These are phyloP conservation scores for Stegodyphus dumicola DNA, from an alignment of 1,140 invertebrate genomes.

Conservation along the genomic window DNA sequence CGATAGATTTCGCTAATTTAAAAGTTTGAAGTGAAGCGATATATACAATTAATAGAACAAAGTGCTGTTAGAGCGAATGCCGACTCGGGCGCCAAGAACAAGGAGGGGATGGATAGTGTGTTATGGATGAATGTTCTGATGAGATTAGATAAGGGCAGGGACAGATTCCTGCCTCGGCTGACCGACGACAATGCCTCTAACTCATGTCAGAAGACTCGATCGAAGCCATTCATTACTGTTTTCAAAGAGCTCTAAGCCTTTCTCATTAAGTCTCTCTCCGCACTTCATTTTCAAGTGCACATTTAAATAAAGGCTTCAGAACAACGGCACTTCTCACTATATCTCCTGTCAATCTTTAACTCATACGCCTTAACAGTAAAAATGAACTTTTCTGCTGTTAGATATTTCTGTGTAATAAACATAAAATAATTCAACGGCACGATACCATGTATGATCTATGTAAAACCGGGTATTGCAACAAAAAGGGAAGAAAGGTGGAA, in stretches of 20 bases:
- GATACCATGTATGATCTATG: too few relatives aligned
- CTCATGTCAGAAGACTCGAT: slow-evolving; percentile 42
- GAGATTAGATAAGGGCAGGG: slow-evolving; percentile 42
- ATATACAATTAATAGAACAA: slow-evolving; percentile 33
- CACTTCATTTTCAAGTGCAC: slow-evolving; percentile 34
- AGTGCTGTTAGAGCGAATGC: background rate
- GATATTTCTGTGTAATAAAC: too few relatives aligned
- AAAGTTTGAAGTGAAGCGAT: slow-evolving; percentile 25
- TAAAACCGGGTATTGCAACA: too few relatives aligned
- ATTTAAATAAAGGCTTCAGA: slow-evolving; percentile 16
- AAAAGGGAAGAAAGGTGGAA: too few relatives aligned
- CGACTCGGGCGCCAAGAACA: slow-evolving; percentile 1
- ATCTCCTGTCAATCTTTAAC: too few relatives aligned
- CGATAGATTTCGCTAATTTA: slow-evolving; percentile 9
- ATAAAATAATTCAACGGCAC: too few relatives aligned
- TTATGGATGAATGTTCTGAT: slow-evolving; percentile 44
- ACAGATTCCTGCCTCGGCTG: slow-evolving; percentile 28
- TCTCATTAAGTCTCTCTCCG: slow-evolving; percentile 21
- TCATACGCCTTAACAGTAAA: too few relatives aligned
- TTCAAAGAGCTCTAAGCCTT: slow-evolving; percentile 37
- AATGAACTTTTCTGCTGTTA: too few relatives aligned
- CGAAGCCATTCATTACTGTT: slow-evolving; percentile 45
- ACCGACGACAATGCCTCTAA: slow-evolving; percentile 48
- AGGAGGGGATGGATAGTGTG: background rate
- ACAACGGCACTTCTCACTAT: background rate